Conservation (phyloP, 2,113 vertebrate genomes). For the Echinops telfairi region DNA sequence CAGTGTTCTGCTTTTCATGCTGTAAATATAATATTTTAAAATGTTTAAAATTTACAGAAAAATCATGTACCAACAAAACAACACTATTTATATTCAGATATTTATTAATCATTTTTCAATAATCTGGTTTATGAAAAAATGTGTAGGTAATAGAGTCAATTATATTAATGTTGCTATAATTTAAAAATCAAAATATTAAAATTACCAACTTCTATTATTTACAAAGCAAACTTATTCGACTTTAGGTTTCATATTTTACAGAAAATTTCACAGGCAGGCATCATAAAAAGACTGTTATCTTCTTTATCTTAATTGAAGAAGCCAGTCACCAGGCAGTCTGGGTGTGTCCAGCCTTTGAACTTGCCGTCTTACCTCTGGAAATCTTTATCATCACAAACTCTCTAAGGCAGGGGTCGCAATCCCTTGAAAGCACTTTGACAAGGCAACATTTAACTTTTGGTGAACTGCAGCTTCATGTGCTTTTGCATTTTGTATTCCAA, state of each 20-base stretch:
- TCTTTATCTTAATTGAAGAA: slow-evolving; percentile 36
- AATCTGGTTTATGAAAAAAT: background rate
- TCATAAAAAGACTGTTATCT: background rate
- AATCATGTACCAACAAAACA: background rate
- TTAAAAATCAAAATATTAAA: slow-evolving; percentile 30
- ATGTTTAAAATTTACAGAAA: slow-evolving; percentile 32
- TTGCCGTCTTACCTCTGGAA: background rate
- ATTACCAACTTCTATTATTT: background rate
- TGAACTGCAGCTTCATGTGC: slow-evolving; percentile 8
- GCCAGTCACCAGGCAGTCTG: background rate
- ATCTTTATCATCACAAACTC: background rate
- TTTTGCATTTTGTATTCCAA: background rate
- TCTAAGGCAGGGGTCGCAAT: background rate
- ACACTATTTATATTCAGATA: background rate
- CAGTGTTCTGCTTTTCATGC: background rate
- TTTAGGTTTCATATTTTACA: slow-evolving; percentile 9
- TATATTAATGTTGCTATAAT: slow-evolving; percentile 28
- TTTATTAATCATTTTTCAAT: background rate
- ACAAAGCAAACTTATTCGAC: background rate
- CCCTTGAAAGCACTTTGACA: slow-evolving; percentile 16
- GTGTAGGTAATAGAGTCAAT: background rate
- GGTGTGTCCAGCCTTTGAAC: background rate
- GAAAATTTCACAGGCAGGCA: background rate
- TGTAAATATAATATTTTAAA: background rate
- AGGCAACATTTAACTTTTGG: slow-evolving; percentile 32